phyloP scores from a whole-genome alignment of 2,888 invertebrate species.

The Neoaliturus tenellus region DNA sequence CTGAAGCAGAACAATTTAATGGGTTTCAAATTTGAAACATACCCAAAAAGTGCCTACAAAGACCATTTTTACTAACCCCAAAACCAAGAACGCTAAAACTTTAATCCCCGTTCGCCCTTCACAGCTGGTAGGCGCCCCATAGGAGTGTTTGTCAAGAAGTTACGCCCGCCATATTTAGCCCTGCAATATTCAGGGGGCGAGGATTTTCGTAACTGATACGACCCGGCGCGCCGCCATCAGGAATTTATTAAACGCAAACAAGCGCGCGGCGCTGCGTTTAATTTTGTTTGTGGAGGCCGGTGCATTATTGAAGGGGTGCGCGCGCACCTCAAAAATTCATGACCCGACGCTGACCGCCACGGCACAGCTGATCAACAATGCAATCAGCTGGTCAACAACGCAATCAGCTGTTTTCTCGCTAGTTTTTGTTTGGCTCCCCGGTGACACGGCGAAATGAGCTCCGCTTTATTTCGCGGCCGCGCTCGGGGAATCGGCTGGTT shows the following conservation, averaged over 20 bases:
- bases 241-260: conserved; percentile 68
- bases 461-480: too few species aligned
- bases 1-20: too few species aligned
- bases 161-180: conserved; percentile 37
- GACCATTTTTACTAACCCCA: too few species aligned
- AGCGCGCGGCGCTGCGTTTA: conserved; percentile 57
- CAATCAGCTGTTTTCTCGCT: conserved; percentile 18
- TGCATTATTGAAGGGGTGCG: conserved; percentile 56
- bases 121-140: not conserved
- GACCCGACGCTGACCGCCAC: conserved; percentile 1
- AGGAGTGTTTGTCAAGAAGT: conserved; percentile 13
- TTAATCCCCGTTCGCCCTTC: not conserved
- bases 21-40: too few species aligned
- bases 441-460: not conserved
- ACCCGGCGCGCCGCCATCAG: conserved; percentile 60
- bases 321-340: conserved; percentile 47
- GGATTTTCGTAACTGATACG: conserved; percentile 49
- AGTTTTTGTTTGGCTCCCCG: conserved; percentile 14
- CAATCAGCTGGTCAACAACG: conserved; percentile 45
- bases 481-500: too few species aligned
- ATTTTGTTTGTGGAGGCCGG: conserved; percentile 59
- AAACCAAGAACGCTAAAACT: too few species aligned
- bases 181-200: conserved; percentile 53
- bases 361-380: conserved; percentile 52
- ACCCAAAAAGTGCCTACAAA: too few species aligned